These are phyloP conservation scores for Mycalesis mineus DNA, from an alignment of 2,888 invertebrate genomes.

Conservation along the genomic window DNA sequence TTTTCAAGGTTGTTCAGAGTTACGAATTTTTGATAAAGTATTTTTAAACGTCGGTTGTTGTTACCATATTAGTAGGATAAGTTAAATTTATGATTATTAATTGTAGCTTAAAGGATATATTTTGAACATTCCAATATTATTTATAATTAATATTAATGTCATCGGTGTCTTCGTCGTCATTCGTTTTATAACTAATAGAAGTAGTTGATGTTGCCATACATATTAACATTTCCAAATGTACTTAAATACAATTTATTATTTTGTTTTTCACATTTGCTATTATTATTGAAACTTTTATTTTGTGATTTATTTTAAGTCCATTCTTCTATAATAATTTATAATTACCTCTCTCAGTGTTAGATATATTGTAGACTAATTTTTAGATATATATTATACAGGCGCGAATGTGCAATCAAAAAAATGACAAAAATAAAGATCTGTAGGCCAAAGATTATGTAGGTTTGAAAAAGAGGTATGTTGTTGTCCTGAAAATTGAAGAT, in stretches of 20 bases:
- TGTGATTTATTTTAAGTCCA: slow-evolving; percentile 12
- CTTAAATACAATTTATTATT: slow-evolving; percentile 53
- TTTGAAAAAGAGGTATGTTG: slow-evolving; percentile 36
- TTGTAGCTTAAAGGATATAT: slow-evolving; percentile 48
- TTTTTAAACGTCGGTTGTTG: slow-evolving; percentile 68
- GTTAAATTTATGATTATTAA: slow-evolving; percentile 38
- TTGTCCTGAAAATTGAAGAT: slow-evolving; percentile 32
- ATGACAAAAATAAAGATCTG: slow-evolving; percentile 66
- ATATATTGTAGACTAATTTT: slow-evolving; percentile 21
- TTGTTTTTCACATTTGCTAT: slow-evolving; percentile 25
- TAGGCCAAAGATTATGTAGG: slow-evolving; percentile 71
- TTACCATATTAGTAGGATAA: slow-evolving; percentile 59
- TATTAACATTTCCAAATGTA: slow-evolving; percentile 60
- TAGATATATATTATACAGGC: slow-evolving; percentile 37
- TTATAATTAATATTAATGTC: slow-evolving; percentile 39
- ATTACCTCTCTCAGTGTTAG: slow-evolving; percentile 39
- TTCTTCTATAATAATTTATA: slow-evolving; percentile 26
- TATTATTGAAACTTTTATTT: slow-evolving; percentile 8
- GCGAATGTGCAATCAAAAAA: slow-evolving; percentile 55
- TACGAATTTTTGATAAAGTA: slow-evolving; percentile 59
- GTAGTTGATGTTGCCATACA: slow-evolving; percentile 68
- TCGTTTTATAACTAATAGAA: slow-evolving; percentile 31
- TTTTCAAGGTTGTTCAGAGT: slow-evolving; percentile 41
- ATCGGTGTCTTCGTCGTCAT: slow-evolving; percentile 31
- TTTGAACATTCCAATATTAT: slow-evolving; percentile 60